Base-by-base conservation (phyloP, 2,797 vertebrate genomes). In the Galago senegalensis region DNA sequence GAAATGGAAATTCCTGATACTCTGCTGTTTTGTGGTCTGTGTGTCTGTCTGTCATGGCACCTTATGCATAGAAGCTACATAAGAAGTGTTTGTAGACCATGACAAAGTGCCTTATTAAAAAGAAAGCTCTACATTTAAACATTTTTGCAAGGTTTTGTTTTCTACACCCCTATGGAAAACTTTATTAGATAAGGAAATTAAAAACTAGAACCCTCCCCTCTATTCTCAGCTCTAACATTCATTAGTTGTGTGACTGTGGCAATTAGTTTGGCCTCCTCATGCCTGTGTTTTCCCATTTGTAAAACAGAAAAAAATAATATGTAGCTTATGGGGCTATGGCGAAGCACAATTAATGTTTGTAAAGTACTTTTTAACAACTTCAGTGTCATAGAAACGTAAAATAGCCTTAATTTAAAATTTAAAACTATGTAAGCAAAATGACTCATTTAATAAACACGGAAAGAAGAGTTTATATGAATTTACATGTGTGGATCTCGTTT, bases 301-400 rank as follows among this genome's bases (percentile, higher is more conserved):
- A 96, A 94, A 97, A 97, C 89, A 95, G 69, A 94, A 94, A 96
- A 86, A 86, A 96, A 85, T 93, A 96, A 95, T 92, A 91, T 25
- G 79, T 95, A 95, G 83, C 86, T 95, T 92, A 84, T 80, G 96
- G 95, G 61, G 76, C 86, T 92, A 94, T 89, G 87, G 60, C 14
- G 27, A 96, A 93, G 81, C 63, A 97, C 43, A 95, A 96, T 96
- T 97, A 94, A 87, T 97, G 58, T 92, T 96, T 96, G 81, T 73
- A 94, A 97, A 97, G 90, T 97, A 77, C 53, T 97, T 97, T 94
- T 86, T 97, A 97, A 93, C 85, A 97, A 94, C 53, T 72, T 95
- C 34, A 83, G 60, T 94, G 84, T 92, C 91, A 96, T 76, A 89
- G 73, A 96, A 94, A 95, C 97, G 61, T 96, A 97, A 97, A 97